Evolutionary conservation across 2,113 vertebrate genomes (phyloP).

Genomic region (Condylura cristata): DNA sequence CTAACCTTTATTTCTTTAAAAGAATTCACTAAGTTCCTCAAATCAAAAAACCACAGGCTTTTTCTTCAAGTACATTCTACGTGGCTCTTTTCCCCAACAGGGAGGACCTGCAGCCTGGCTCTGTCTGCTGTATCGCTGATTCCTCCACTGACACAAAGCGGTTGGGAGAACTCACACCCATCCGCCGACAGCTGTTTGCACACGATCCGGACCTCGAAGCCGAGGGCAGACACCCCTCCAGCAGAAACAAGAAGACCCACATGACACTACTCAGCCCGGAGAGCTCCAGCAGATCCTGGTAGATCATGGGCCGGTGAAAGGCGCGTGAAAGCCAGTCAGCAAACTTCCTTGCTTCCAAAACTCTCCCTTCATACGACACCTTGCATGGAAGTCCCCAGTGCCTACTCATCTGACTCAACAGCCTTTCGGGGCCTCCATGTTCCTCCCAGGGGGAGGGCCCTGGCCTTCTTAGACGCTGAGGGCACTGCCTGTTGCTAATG

Average conservation of each 20-base stretch:
- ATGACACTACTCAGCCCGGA: not conserved
- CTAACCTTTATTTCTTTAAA: not conserved
- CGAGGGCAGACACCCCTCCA: not conserved
- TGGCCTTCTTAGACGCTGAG: no score
- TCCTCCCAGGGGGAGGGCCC: not conserved
- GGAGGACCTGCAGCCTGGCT: fast-evolving
- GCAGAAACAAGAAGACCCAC: not conserved
- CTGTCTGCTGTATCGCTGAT: not conserved
- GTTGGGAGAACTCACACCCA: not conserved
- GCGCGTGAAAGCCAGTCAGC: not conserved
- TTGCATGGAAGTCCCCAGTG: no score
- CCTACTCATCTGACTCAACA: not conserved
- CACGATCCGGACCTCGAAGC: not conserved
- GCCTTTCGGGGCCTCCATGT: not conserved
- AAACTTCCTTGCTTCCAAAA: not conserved
- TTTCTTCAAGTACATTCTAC: not conserved
- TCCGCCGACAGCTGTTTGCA: fast-evolving
- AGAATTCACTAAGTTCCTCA: not conserved
- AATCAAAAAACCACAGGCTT: not conserved
- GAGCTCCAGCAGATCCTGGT: not conserved
- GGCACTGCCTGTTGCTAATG: not conserved
- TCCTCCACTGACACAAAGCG: not conserved
- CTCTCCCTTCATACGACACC: not conserved
- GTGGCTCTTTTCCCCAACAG: not conserved
- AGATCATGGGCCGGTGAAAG: not conserved